These are phyloP conservation scores for Erythrolamprus reginae DNA, from an alignment of 2,113 vertebrate genomes.

Conservation along the genomic window DNA sequence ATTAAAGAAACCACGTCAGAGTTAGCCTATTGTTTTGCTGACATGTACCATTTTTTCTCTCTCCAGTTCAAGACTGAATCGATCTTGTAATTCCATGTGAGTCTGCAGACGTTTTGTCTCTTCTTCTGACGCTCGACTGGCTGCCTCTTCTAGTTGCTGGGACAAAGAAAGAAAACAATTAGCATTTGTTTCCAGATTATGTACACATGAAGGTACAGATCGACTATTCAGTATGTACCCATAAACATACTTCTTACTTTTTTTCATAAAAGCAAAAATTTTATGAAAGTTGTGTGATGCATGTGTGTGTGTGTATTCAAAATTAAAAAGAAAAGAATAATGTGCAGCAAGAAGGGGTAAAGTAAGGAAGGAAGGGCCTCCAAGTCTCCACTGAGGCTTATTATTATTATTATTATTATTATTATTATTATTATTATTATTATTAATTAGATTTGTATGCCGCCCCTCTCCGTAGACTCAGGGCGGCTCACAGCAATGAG, in stretches of 20 bases:
- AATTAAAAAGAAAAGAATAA: background rate
- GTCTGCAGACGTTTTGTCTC: slow-evolving; percentile 86
- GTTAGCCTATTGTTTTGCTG: rapidly evolving
- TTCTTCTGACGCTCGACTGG: slow-evolving; percentile 82
- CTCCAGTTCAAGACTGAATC: slow-evolving; percentile 87
- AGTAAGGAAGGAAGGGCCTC: background rate
- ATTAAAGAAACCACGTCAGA: background rate
- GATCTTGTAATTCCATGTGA: slow-evolving; percentile 88
- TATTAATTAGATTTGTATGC: too few species aligned
- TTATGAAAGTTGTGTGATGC: background rate
- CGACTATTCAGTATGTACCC: background rate
- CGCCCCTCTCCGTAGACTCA: too few species aligned
- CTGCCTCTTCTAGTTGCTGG: slow-evolving; percentile 90
- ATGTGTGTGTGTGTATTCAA: background rate
- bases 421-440: too few species aligned
- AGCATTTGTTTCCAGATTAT: background rate
- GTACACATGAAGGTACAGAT: background rate
- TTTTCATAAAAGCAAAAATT: background rate
- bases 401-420: too few species aligned
- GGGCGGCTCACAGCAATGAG: too few species aligned
- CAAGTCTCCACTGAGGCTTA: background rate
- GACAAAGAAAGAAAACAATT: background rate
- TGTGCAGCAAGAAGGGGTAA: background rate
- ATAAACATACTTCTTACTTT: background rate
- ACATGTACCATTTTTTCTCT: slow-evolving; percentile 84